Conservation (phyloP, 2,797 vertebrate species). For the Danio tinwini region DNA sequence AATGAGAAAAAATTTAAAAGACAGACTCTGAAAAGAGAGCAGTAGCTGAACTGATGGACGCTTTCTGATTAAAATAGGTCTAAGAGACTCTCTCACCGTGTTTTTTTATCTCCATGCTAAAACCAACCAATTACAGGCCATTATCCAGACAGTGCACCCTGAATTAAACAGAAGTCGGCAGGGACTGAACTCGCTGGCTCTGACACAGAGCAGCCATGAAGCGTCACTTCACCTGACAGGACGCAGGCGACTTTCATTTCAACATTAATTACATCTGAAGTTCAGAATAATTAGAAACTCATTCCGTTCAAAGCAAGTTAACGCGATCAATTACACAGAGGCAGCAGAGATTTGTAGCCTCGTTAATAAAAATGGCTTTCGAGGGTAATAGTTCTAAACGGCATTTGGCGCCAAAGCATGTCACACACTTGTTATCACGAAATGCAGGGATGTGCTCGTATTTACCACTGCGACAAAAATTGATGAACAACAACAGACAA, state of each 20-base stretch:
- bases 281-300: slow-evolving; percentile 41
- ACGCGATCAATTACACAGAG: slow-evolving; percentile 44
- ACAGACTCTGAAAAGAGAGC: neutral
- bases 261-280: slow-evolving; percentile 53
- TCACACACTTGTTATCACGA: slow-evolving; percentile 14
- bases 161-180: slow-evolving; percentile 46
- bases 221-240: slow-evolving; percentile 23
- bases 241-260: slow-evolving; percentile 42
- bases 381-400: slow-evolving; percentile 26
- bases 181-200: slow-evolving; percentile 1
- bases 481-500: neutral
- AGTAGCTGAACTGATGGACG: slow-evolving; percentile 3
- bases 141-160: slow-evolving; percentile 40
- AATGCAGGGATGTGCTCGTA: slow-evolving; percentile 5
- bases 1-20: neutral
- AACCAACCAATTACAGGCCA: slow-evolving; percentile 54
- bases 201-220: slow-evolving; percentile 1
- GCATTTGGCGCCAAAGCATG: slow-evolving; percentile 15
- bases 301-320: slow-evolving; percentile 39
- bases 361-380: slow-evolving; percentile 19
- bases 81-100: slow-evolving; percentile 22
- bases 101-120: slow-evolving; percentile 38
- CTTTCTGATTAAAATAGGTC: slow-evolving; percentile 43
- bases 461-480: slow-evolving; percentile 10
- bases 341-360: slow-evolving; percentile 39